phyloP scores from a whole-genome alignment of 2,888 invertebrate genomes.

The Epistrophe eligans region DNA sequence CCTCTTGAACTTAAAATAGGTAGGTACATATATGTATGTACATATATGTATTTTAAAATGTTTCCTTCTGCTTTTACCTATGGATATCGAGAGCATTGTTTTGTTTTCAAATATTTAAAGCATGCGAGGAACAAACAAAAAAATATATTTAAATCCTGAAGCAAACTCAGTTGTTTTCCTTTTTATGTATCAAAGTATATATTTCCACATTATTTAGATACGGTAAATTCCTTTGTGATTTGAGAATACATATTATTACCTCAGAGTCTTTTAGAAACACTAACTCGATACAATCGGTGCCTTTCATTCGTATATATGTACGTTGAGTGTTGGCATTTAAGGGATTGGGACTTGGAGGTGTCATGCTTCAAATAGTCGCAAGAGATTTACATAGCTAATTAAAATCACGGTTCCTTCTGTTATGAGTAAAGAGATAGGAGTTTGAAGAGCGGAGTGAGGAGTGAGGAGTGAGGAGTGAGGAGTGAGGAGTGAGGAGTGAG shows the following conservation, averaged over 20 bases:
- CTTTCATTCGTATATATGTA: neutral
- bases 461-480: too few relatives aligned
- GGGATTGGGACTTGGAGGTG: constrained; percentile 3
- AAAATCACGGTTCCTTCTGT: constrained; percentile 33
- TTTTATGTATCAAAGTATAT: neutral
- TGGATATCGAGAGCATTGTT: neutral
- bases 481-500: too few relatives aligned
- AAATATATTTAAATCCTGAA: neutral
- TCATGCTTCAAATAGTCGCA: constrained; percentile 34
- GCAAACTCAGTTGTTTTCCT: constrained; percentile 4
- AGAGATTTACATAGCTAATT: constrained; percentile 68
- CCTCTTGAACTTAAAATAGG: neutral
- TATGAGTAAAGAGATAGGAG: too few relatives aligned
- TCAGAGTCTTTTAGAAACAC: neutral
- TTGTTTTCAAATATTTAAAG: neutral
- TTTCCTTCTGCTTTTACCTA: neutral
- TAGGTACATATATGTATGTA: too few relatives aligned
- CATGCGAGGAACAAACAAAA: neutral
- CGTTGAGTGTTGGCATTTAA: neutral
- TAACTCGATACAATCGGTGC: neutral
- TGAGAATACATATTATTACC: neutral
- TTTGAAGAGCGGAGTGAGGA: too few relatives aligned
- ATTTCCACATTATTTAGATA: constrained; percentile 1
- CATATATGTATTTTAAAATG: neutral
- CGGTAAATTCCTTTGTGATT: neutral